Evolutionary conservation across 2,888 invertebrate genomes (phyloP).

Genomic region (Diarsia rubi): DNA sequence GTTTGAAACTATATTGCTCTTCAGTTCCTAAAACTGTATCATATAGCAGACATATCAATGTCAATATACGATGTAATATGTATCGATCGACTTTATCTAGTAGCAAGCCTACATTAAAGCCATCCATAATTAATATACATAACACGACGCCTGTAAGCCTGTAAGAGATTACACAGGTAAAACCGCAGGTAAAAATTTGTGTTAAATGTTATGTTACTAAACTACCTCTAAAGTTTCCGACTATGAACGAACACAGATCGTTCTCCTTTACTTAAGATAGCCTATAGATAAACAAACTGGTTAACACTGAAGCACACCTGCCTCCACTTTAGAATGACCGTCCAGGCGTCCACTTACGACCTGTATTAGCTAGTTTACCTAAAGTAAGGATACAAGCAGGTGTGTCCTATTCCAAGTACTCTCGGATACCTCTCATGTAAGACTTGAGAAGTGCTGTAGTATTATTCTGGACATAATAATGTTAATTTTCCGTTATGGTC

Average conservation of each 20-base stretch:
- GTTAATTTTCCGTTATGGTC: too few species aligned
- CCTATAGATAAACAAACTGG: slow-evolving; percentile 5
- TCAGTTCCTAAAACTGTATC: slow-evolving; percentile 3
- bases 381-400: slow-evolving; percentile 20
- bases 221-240: not conserved
- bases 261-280: slow-evolving; percentile 7
- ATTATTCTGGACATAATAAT: not conserved
- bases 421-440: not conserved
- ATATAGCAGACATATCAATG: not conserved
- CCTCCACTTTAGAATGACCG: not conserved
- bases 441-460: not conserved
- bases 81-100: not conserved
- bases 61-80: slow-evolving; percentile 19
- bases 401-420: slow-evolving; percentile 8
- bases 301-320: slow-evolving; percentile 24
- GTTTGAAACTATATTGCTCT: slow-evolving; percentile 18
- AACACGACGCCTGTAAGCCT: too few species aligned
- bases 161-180: not conserved
- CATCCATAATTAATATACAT: not conserved
- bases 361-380: slow-evolving; percentile 1
- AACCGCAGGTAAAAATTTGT: not conserved
- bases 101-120: not conserved
- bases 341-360: slow-evolving; percentile 14
- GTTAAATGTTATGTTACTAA: not conserved
- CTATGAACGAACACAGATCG: not conserved